Evolutionary conservation across 2,113 vertebrate genomes (phyloP), one percentile per base, ranked within the genome.

Genomic region (Albula glossodonta): DNA sequence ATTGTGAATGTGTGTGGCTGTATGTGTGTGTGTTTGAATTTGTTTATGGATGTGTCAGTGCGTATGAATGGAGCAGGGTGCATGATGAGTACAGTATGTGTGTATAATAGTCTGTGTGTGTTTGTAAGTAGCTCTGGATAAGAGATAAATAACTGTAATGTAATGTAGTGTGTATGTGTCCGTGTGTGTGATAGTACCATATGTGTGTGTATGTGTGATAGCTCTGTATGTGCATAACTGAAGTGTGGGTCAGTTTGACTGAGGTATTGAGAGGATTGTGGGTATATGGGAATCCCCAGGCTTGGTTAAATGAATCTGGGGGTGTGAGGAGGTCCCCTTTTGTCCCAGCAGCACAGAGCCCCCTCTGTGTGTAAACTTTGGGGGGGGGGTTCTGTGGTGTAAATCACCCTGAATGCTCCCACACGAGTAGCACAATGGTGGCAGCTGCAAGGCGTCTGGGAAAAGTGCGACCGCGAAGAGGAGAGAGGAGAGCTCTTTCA

Each of bases 391-490:
- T 88, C 88, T 92, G 92, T 94, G 93, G 92, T 74, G 74, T 83
- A 81, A 86, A 82, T 85, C 77, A 66, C 10, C 52, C 49, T 56
- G 41, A 60, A 56, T 31, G 66, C 63, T 31, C 52, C 83, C 93
- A 91, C 85, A 92, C 86, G 15, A 17, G 0, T 10, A 85, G 87
- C 86, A 95, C 94, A 96, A 96, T 94, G 91, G 93, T 89, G 91
- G 93, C 95, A 96, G 95, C 95, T 96, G 95, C 95, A 91, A 95
- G 93, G 94, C 95, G 95, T 95, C 95, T 95, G 95, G 94, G 95
- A 95, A 95, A 95, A 95, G 93, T 93, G 94, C 89, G 93, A 95
- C 92, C 88, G 92, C 91, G 92, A 93, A 93, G 94, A 93, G 85
- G 90, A 92, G 91, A 92, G 87, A 83, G 82, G 11, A 51, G 90